Percentiles rank a stretch among this genome's conserved stretches.
These are phyloP conservation scores for Eretmocerus hayati DNA, from an alignment of 2,888 invertebrate genomes.

Conservation along the genomic window DNA sequence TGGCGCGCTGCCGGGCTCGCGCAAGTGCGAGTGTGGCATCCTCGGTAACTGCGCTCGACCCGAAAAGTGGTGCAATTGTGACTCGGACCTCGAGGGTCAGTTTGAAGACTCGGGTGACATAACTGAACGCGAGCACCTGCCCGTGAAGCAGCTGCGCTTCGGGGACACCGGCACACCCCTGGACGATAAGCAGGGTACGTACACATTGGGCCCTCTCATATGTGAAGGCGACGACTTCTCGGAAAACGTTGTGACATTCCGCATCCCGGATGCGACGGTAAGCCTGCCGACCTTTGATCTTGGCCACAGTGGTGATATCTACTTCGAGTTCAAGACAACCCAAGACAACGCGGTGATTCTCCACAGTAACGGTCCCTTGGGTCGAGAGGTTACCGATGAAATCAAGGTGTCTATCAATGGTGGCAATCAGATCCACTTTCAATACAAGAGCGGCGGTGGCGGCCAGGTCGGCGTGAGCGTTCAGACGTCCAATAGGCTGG, in stretches of 20 bases:
- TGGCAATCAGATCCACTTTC: constrained; percentile 85
- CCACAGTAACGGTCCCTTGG: constrained; percentile 82
- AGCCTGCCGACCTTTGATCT: constrained; percentile 84
- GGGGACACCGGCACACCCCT: constrained; percentile 91
- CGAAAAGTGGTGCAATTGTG: constrained; percentile 94
- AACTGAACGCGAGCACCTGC: constrained; percentile 81
- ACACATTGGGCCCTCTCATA: constrained; percentile 78
- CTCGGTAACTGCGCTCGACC: constrained; percentile 74
- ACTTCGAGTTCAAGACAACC: constrained; percentile 93
- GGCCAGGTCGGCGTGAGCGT: constrained; percentile 83
- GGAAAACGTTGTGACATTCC: constrained; percentile 91
- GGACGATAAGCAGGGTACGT: constrained; percentile 83
- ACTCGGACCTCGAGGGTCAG: constrained; percentile 63
- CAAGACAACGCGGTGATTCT: constrained; percentile 81
- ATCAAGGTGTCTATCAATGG: constrained; percentile 77
- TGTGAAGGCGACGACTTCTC: constrained; percentile 92
- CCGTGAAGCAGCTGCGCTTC: constrained; percentile 85
- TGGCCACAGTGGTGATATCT: constrained; percentile 93
- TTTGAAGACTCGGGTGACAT: constrained; percentile 80
- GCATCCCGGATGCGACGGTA: constrained; percentile 82
- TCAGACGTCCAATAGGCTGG: constrained; percentile 76
- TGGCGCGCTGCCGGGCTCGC: constrained; percentile 73
- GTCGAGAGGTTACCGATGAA: too few species aligned
- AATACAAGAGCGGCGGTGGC: constrained; percentile 87
- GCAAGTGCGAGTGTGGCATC: constrained; percentile 87